Evolutionary conservation across 2,888 invertebrate genomes (phyloP).

Genomic region (Cataglyphis albicans): DNA sequence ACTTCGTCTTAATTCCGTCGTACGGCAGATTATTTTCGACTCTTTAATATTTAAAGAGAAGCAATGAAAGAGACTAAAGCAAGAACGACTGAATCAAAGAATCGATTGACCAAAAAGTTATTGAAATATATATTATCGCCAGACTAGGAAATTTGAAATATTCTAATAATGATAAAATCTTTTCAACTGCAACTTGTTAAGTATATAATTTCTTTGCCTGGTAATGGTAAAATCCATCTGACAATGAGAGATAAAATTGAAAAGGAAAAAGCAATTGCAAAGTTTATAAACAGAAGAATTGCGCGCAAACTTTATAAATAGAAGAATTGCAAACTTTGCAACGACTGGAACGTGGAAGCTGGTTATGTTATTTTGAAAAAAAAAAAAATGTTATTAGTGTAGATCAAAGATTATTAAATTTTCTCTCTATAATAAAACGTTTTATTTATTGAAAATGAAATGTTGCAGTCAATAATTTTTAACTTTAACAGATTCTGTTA

Average conservation of each 20-base stretch:
- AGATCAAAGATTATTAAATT: not conserved
- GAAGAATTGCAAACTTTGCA: not conserved
- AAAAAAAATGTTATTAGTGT: not conserved
- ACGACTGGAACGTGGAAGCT: not conserved
- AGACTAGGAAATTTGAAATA: not conserved
- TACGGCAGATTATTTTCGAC: not conserved
- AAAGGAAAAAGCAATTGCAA: not conserved
- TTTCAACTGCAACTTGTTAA: not conserved
- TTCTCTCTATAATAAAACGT: not conserved
- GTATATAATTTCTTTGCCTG: not conserved
- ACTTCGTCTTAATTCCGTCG: not conserved
- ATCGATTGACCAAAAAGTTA: not conserved
- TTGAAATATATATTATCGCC: not conserved
- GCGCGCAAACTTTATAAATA: not conserved
- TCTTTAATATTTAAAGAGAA: constrained; percentile 10
- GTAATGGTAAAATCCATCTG: not conserved
- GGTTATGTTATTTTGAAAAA: not conserved
- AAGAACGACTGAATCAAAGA: not conserved
- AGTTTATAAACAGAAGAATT: not conserved
- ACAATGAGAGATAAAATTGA: not conserved
- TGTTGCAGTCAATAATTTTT: not conserved
- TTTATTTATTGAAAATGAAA: not conserved
- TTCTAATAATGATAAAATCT: not conserved
- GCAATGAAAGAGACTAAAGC: not conserved
- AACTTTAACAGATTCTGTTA: not conserved